A percentile compares a stretch with the other conserved stretches of the same genome.
These are phyloP conservation scores for Oxyscelio sp. DNA, from an alignment of 2,888 invertebrate genomes.

Conservation along the genomic window DNA sequence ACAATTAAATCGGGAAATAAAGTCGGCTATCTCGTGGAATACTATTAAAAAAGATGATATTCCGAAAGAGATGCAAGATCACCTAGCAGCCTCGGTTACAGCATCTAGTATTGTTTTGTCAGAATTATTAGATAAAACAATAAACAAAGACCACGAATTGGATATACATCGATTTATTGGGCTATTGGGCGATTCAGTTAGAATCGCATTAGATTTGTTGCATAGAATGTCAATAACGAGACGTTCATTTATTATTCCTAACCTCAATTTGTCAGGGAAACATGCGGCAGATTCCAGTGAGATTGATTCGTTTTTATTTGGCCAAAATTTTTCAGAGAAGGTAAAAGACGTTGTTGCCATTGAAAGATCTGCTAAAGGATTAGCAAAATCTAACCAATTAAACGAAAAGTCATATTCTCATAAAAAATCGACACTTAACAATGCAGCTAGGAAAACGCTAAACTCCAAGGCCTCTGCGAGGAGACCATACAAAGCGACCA, in stretches of 20 bases:
- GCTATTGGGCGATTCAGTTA: not conserved
- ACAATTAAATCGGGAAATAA: not conserved
- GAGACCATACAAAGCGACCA: not conserved
- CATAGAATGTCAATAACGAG: constrained; percentile 9
- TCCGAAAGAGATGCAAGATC: not conserved
- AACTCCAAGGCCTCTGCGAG: not conserved
- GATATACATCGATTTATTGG: not conserved
- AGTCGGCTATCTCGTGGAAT: not conserved
- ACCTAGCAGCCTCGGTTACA: not conserved
- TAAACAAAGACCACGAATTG: not conserved
- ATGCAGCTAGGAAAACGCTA: not conserved
- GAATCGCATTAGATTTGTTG: not conserved
- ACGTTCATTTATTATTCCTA: not conserved
- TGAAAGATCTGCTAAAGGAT: not conserved
- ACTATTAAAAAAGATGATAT: not conserved
- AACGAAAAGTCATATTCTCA: not conserved
- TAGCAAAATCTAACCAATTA: not conserved
- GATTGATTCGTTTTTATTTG: not conserved
- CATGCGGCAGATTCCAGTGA: not conserved
- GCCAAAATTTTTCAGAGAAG: not conserved
- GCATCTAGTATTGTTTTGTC: not conserved
- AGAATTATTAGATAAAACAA: not conserved
- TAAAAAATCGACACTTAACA: not conserved
- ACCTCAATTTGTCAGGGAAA: constrained; percentile 2
- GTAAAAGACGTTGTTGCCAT: not conserved